These are phyloP conservation scores for Muscicapa adusta DNA, from an alignment of 2,113 vertebrate genomes.

Conservation along the genomic window DNA sequence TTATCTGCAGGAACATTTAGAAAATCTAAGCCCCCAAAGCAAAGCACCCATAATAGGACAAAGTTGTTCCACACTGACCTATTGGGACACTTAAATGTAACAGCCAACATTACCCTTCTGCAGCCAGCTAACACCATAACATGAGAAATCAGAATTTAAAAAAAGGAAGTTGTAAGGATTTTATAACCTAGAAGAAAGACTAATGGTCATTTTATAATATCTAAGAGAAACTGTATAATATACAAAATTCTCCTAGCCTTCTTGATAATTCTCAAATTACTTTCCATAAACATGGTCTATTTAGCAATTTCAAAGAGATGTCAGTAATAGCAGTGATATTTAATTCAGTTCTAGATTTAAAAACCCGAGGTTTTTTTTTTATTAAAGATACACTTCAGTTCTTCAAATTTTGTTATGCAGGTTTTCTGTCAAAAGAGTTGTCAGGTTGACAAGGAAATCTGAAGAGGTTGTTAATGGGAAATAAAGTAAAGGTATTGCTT, in stretches of 20 bases:
- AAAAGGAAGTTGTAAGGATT: too few relatives aligned
- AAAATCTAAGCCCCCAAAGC: not conserved
- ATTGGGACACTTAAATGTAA: not conserved
- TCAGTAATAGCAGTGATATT: not conserved
- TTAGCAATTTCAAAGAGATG: not conserved
- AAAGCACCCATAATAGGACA: not conserved
- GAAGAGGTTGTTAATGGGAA: not conserved
- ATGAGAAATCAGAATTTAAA: not conserved
- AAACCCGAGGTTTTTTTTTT: accelerated
- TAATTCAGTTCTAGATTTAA: not conserved
- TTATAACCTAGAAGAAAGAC: not conserved
- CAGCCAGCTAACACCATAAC: not conserved
- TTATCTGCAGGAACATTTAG: not conserved
- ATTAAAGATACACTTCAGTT: not conserved
- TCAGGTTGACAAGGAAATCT: not conserved
- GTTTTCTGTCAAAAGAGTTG: not conserved
- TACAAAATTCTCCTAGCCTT: not conserved
- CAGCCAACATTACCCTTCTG: not conserved
- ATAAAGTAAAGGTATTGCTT: not conserved
- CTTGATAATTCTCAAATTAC: not conserved
- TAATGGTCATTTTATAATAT: too few relatives aligned
- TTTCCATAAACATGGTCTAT: not conserved
- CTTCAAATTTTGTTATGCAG: not conserved
- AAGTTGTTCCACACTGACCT: not conserved
- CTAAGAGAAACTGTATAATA: not conserved